Evolutionary conservation across 92 coral and sea anemone genomes (phyloP).

Genomic region (Umimayanthus chanpuru): DNA sequence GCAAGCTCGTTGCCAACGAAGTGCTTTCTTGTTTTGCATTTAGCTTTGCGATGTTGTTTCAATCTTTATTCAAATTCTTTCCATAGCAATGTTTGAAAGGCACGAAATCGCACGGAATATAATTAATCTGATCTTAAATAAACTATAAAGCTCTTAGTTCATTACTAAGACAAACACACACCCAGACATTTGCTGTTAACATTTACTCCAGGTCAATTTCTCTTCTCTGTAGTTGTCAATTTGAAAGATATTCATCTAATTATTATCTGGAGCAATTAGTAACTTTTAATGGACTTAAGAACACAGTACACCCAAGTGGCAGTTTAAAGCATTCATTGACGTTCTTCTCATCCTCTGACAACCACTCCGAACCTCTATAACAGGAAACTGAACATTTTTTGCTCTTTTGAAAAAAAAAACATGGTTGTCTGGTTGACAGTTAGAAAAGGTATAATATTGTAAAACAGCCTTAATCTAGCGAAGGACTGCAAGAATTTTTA

Average conservation of each 20-base stretch:
- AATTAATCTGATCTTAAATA: constrained; percentile 2
- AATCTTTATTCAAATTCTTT: constrained; percentile 3
- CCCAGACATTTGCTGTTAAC: neutral
- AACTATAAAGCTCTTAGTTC: constrained; percentile 25
- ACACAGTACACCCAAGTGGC: too few relatives aligned
- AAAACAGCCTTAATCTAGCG: neutral
- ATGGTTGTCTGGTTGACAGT: neutral
- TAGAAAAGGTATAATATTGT: neutral
- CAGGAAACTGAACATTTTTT: neutral
- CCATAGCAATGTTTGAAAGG: neutral
- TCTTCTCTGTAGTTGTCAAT: constrained; percentile 11
- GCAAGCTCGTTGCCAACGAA: neutral
- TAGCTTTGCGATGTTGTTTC: neutral
- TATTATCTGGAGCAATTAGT: neutral
- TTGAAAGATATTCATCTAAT: neutral
- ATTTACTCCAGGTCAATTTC: neutral
- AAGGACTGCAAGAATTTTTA: neutral
- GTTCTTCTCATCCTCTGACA: neutral
- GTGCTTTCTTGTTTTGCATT: neutral
- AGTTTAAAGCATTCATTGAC: too few relatives aligned
- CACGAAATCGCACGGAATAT: neutral
- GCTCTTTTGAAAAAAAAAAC: neutral
- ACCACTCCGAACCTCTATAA: neutral
- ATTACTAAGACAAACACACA: constrained; percentile 1
- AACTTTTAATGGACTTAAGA: neutral